A percentile compares a stretch with the other conserved stretches of the same genome.
phyloP scores from a whole-genome alignment of 2,797 vertebrate species.

The Gymnodraco acuticeps region DNA sequence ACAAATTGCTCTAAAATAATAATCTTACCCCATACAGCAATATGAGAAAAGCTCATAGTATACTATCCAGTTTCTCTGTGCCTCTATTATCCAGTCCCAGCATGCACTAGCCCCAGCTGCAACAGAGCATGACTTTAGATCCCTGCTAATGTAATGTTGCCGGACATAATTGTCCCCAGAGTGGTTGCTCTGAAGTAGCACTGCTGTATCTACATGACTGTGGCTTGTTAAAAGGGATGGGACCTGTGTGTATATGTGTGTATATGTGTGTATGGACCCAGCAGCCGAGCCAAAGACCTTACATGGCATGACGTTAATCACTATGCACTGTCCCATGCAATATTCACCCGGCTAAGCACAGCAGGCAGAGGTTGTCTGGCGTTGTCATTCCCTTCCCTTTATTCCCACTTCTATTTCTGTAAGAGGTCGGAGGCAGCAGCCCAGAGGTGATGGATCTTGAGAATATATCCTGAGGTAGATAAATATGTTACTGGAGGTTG shows the following conservation, averaged over 20 bases:
- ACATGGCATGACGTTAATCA: slow-evolving; percentile 80
- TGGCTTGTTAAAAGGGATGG: slow-evolving; percentile 65
- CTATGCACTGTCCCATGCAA: slow-evolving; percentile 70
- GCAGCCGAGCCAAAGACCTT: slow-evolving; percentile 59
- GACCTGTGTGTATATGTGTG: slow-evolving; percentile 45
- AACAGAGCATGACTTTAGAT: slow-evolving; percentile 69
- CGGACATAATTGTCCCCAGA: slow-evolving; percentile 75
- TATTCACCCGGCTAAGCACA: slow-evolving; percentile 78
- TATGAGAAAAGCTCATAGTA: slow-evolving; percentile 23
- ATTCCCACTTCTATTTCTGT: slow-evolving; percentile 59
- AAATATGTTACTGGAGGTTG: slow-evolving; percentile 29
- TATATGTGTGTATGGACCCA: slow-evolving; percentile 31
- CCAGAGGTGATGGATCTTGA: slow-evolving; percentile 25
- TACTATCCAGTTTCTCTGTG: slow-evolving; percentile 33
- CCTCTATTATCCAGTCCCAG: slow-evolving; percentile 49
- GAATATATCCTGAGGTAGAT: slow-evolving; percentile 29
- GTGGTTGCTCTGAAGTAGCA: slow-evolving; percentile 63
- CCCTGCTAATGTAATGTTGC: slow-evolving; percentile 77
- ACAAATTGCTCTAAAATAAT: slow-evolving; percentile 22
- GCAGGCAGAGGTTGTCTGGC: slow-evolving; percentile 58
- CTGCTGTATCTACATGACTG: slow-evolving; percentile 67
- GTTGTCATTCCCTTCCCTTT: slow-evolving; percentile 56
- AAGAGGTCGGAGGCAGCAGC: slow-evolving; percentile 13
- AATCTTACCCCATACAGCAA: slow-evolving; percentile 14
- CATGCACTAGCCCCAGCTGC: slow-evolving; percentile 47